Conservation (phyloP, 2,113 vertebrate species). For the Gopherus evgoodei region DNA sequence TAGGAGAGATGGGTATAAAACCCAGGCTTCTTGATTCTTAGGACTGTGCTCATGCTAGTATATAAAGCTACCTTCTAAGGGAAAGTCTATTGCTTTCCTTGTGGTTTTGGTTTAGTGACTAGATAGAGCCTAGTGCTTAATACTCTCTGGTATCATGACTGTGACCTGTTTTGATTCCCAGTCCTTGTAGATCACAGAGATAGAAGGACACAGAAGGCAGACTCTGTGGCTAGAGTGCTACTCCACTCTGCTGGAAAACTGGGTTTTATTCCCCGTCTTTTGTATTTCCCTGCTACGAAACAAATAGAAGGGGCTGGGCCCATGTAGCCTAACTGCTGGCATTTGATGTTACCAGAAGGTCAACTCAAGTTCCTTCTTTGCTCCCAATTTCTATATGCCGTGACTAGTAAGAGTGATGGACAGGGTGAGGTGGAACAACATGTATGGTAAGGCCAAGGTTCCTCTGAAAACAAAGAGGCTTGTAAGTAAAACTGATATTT, state of each 20-base stretch:
- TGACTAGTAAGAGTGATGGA: background rate
- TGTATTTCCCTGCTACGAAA: rapidly evolving
- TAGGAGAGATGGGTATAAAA: background rate
- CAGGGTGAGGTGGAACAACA: background rate
- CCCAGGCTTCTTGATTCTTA: background rate
- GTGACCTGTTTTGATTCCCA: background rate
- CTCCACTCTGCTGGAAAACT: rapidly evolving
- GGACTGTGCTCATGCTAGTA: background rate
- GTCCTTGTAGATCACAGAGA: rapidly evolving
- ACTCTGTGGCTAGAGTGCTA: rapidly evolving
- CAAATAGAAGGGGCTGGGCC: background rate
- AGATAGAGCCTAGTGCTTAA: background rate
- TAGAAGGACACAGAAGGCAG: background rate
- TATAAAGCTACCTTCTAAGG: background rate
- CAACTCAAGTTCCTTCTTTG: background rate
- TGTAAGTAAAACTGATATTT: background rate
- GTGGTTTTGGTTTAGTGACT: background rate
- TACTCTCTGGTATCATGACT: background rate
- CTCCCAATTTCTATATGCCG: background rate
- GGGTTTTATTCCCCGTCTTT: rapidly evolving
- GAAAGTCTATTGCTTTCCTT: background rate
- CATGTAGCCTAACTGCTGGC: background rate
- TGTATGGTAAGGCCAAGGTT: background rate
- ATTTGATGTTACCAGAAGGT: background rate
- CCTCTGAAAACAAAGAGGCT: background rate